Percentiles rank a stretch among this genome's conserved stretches.
phyloP scores from a whole-genome alignment of 2,797 vertebrate species.

The Scolopax rusticola region DNA sequence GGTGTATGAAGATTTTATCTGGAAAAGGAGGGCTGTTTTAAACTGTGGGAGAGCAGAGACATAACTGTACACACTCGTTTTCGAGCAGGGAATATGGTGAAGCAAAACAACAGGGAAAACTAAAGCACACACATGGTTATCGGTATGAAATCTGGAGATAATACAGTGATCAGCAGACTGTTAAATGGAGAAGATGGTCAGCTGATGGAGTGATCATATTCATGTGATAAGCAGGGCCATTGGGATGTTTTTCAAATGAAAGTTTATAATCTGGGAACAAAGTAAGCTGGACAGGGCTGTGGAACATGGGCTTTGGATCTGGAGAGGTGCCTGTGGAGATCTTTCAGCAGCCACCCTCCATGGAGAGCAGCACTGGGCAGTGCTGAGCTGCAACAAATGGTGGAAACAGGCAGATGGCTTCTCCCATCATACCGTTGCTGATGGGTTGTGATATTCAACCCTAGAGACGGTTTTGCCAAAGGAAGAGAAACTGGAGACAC shows the following conservation, averaged over 20 bases:
- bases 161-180: not conserved
- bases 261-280: not conserved
- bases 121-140: not conserved
- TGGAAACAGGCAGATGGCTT: not conserved
- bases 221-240: not conserved
- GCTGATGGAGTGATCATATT: not conserved
- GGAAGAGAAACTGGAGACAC: not conserved
- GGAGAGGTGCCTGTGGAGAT: not conserved
- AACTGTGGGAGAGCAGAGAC: not conserved
- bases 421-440: not conserved
- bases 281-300: rapidly evolving
- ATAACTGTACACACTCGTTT: not conserved
- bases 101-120: constrained; percentile 19
- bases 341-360: not conserved
- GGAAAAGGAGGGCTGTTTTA: not conserved
- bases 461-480: not conserved
- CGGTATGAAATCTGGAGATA: constrained; percentile 32
- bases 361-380: not conserved
- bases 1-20: not conserved
- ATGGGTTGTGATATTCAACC: not conserved
- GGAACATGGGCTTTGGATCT: not conserved
- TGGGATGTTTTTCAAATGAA: not conserved
- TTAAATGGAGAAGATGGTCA: not conserved
- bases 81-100: not conserved
- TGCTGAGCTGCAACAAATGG: not conserved